Evolutionary conservation across 1,140 invertebrate species (phyloP).

Genomic region (Venturia canescens): DNA sequence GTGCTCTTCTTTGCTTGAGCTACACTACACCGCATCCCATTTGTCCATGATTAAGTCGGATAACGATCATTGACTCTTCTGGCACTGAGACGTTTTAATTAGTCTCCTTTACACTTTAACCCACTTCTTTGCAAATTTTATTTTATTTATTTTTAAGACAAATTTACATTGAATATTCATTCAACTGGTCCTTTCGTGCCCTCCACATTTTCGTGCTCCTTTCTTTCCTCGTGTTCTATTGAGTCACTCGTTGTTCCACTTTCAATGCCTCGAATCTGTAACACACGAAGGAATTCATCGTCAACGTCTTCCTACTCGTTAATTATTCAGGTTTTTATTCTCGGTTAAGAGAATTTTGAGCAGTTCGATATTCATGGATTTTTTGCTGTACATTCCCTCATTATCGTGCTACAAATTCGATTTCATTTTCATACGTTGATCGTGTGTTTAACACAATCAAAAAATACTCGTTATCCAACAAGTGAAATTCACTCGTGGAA

Average conservation of each 20-base stretch:
- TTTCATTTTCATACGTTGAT: too few species aligned
- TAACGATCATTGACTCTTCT: not conserved
- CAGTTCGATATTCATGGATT: too few species aligned
- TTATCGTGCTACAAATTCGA: too few species aligned
- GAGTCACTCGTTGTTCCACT: not conserved
- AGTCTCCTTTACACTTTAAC: not conserved
- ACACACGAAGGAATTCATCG: not conserved
- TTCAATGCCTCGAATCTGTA: not conserved
- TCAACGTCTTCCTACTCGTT: not conserved
- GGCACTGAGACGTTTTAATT: constrained; percentile 25
- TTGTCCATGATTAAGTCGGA: constrained; percentile 23
- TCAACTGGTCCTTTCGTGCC: not conserved
- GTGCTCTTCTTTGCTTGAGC: not conserved
- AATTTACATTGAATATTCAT: not conserved
- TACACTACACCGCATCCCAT: not conserved
- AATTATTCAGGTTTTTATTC: too few species aligned
- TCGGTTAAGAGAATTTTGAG: too few species aligned
- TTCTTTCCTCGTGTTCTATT: not conserved
- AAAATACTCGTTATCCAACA: too few species aligned
- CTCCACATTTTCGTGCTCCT: not conserved
- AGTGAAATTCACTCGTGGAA: too few species aligned
- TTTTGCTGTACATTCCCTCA: too few species aligned
- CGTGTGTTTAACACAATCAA: too few species aligned
- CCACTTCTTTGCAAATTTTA: not conserved
- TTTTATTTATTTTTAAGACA: not conserved